Base-by-base conservation (phyloP, 2,113 vertebrate species). In the Poeciliopsis turrubarensis region DNA sequence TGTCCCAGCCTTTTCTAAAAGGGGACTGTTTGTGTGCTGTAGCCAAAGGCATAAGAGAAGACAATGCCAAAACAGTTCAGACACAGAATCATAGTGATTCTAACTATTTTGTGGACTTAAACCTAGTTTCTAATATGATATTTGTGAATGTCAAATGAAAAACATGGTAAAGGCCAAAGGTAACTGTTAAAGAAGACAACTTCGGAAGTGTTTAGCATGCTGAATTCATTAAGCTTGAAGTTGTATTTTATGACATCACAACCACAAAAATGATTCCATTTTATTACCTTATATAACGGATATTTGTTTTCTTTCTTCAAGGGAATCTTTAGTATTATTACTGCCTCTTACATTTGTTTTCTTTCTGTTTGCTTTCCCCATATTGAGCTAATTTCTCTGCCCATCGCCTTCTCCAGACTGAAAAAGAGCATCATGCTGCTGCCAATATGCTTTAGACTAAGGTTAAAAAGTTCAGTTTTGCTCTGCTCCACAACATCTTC, bases 141-240 rank as follows among this genome's bases (percentile, higher is more conserved):
- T 8, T 31, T 63, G 1, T 31, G 30, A 63, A 63, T 63, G 15
- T 63, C 10, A 19, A 17, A 51, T 12, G 25, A 51, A 68, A 30
- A 25, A 51, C 8, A 44, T 67, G 37, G 14, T 8, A 1, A 30
- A 22, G 27, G 41, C 14, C 34, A 73, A 70, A 73, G 74, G n/a
- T 65, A 69, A 25, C 67, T 73, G 61, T 66, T n/a, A 39, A 31
- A 82, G 60, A 68, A 73, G 64, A 85, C 62, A 54, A 47, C 70
- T 57, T 69, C 47, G 61, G 67, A 80, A 78, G 74, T 65, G 34
- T 37, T 37, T 11, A 37, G 34, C 34, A 37, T 11, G 34, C 34
- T 79, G 77, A 91, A 86, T 81, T 75, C 68, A 31, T 2, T 17
- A 9, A 17, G 25, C n/a, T n/a, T 25, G 9, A 22, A 22, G 47